These are phyloP conservation scores for Hemiscyllium ocellatum DNA, from an alignment of 2,113 vertebrate genomes.

Conservation along the genomic window DNA sequence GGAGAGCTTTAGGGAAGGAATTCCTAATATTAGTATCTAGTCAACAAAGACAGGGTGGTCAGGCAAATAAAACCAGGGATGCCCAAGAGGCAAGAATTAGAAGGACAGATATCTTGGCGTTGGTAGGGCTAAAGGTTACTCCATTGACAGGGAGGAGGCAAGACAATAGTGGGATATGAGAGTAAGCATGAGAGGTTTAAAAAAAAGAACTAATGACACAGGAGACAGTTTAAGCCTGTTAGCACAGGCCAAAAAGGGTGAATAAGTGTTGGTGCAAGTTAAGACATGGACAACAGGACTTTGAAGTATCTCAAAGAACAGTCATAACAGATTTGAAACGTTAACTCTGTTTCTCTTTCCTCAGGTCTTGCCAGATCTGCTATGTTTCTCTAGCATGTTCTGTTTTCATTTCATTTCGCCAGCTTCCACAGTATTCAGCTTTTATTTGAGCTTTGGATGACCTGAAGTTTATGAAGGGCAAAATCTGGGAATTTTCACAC, in stretches of 20 bases:
- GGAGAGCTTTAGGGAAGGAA: background rate
- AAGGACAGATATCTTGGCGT: background rate
- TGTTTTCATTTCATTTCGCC: too few relatives aligned
- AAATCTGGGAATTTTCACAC: background rate
- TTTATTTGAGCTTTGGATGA: background rate
- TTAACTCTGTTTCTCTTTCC: too few relatives aligned
- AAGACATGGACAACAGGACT: background rate
- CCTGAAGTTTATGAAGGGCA: background rate
- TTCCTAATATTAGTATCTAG: background rate
- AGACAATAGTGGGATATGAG: background rate
- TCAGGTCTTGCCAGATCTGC: too few relatives aligned
- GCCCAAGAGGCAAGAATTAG: background rate
- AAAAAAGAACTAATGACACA: background rate
- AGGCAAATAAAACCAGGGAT: background rate
- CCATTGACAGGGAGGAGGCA: background rate
- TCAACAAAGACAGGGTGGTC: too few relatives aligned
- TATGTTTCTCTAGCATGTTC: too few relatives aligned
- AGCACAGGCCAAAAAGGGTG: background rate
- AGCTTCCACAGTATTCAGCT: too few relatives aligned
- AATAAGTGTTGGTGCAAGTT: background rate
- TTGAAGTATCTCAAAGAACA: too few relatives aligned
- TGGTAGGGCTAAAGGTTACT: background rate
- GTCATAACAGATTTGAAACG: too few relatives aligned
- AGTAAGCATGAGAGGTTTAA: background rate
- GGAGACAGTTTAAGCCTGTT: background rate